These are phyloP conservation scores for Acanthosepion pharaonis DNA, from an alignment of 2,888 invertebrate genomes.

Conservation along the genomic window DNA sequence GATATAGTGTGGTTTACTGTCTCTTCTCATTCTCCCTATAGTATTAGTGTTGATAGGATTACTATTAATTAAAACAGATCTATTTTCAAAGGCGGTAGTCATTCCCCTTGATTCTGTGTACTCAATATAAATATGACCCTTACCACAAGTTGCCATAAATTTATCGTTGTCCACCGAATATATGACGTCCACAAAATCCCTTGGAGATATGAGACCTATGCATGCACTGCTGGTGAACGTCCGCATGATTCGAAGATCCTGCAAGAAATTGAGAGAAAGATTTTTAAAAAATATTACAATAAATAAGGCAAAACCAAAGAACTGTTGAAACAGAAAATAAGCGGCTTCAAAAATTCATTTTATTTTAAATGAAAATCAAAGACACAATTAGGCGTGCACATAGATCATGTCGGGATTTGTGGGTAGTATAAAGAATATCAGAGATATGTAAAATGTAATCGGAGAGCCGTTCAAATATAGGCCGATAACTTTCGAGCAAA, in stretches of 20 bases:
- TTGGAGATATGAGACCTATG: slow-evolving; percentile 67
- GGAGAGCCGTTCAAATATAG: too few species aligned
- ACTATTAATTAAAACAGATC: too few species aligned
- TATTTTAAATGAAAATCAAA: not conserved
- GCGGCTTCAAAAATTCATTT: not conserved
- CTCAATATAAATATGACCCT: slow-evolving; percentile 44
- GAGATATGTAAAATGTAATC: too few species aligned
- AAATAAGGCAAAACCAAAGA: not conserved
- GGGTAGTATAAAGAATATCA: too few species aligned
- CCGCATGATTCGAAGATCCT: slow-evolving; percentile 62
- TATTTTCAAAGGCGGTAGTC: not conserved
- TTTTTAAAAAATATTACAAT: not conserved
- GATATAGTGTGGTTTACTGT: too few species aligned
- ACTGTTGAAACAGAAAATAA: not conserved
- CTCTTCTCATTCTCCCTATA: too few species aligned
- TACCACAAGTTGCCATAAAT: slow-evolving; percentile 65
- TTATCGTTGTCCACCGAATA: slow-evolving; percentile 59
- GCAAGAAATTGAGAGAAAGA: slow-evolving; percentile 46
- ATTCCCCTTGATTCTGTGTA: too few species aligned
- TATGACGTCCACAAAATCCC: slow-evolving; percentile 70
- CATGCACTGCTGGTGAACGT: slow-evolving; percentile 66
- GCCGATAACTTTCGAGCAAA: too few species aligned
- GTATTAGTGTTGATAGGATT: too few species aligned
- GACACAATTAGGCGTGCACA: too few species aligned
- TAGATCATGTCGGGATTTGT: too few species aligned